A percentile compares a stretch with the other conserved stretches of the same genome.
These are phyloP conservation scores for Heterocephalus glaber DNA, from an alignment of 2,113 vertebrate genomes.

Conservation along the genomic window DNA sequence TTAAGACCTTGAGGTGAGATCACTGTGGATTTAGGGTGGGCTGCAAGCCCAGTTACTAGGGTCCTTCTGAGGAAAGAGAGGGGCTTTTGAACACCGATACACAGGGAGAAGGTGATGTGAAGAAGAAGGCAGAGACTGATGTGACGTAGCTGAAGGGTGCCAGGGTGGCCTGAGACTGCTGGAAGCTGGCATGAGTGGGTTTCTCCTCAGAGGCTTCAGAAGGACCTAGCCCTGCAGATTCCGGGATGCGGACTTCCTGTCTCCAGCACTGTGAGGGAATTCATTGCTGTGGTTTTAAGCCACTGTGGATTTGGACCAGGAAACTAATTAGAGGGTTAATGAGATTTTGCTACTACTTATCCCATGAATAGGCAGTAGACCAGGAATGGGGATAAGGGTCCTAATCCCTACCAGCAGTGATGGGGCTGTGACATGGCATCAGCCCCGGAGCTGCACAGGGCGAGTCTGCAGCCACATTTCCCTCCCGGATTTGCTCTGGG, in stretches of 20 bases:
- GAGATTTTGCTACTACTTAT: not conserved
- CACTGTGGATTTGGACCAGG: not conserved
- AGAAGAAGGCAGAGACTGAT: not conserved
- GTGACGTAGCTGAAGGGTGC: not conserved
- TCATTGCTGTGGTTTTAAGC: not conserved
- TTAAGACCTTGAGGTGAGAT: not conserved
- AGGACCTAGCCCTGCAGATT: not conserved
- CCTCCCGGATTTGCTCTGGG: not conserved
- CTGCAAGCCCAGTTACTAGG: not conserved
- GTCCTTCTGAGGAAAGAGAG: not conserved
- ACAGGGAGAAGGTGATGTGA: not conserved
- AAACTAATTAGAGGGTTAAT: not conserved
- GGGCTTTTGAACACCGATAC: not conserved
- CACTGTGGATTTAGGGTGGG: not conserved
- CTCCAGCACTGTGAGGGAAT: not conserved
- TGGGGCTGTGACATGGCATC: not conserved
- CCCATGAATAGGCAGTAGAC: not conserved
- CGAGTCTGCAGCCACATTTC: not conserved
- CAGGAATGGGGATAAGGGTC: not conserved
- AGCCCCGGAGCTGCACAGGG: not conserved
- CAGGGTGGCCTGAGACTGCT: not conserved
- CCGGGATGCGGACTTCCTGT: not conserved
- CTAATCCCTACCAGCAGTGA: not conserved
- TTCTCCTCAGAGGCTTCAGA: not conserved
- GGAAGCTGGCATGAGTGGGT: not conserved